These are phyloP conservation scores for Montipora cactus DNA, from an alignment of 64 coral and sea anemone species.

Conservation along the genomic window DNA sequence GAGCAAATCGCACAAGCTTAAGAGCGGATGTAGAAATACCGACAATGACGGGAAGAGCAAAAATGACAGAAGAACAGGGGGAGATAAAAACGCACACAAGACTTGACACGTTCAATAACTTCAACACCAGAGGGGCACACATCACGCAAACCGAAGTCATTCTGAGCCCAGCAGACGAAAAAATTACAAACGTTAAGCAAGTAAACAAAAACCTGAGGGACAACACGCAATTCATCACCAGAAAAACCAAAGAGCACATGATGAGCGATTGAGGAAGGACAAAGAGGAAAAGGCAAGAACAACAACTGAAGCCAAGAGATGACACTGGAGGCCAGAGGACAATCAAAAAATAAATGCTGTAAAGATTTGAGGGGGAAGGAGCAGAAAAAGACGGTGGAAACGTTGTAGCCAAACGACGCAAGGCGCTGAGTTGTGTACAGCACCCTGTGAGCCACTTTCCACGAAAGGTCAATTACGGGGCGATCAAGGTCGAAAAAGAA, in stretches of 20 bases:
- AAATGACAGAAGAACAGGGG: too few relatives aligned
- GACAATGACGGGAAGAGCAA: background rate
- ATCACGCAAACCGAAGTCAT: too few relatives aligned
- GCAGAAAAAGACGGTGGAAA: background rate
- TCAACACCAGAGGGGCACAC: background rate
- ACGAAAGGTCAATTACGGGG: background rate
- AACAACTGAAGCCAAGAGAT: background rate
- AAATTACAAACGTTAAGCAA: too few relatives aligned
- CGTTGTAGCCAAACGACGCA: background rate
- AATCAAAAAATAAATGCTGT: background rate
- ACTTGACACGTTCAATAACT: background rate
- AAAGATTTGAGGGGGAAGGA: background rate
- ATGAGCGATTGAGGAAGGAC: too few relatives aligned
- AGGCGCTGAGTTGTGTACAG: background rate
- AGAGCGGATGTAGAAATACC: background rate
- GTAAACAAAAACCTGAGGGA: background rate
- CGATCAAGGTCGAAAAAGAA: background rate
- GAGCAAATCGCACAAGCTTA: too few relatives aligned
- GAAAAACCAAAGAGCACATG: too few relatives aligned
- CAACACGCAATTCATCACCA: too few relatives aligned
- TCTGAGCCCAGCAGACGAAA: too few relatives aligned
- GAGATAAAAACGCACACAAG: too few relatives aligned
- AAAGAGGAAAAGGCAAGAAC: background rate
- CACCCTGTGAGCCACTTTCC: constrained; percentile 22
- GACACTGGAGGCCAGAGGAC: background rate